These are phyloP conservation scores for Stichopus chloronotus DNA, from an alignment of 35 echinoderm and acorn worm genomes.

Conservation along the genomic window DNA sequence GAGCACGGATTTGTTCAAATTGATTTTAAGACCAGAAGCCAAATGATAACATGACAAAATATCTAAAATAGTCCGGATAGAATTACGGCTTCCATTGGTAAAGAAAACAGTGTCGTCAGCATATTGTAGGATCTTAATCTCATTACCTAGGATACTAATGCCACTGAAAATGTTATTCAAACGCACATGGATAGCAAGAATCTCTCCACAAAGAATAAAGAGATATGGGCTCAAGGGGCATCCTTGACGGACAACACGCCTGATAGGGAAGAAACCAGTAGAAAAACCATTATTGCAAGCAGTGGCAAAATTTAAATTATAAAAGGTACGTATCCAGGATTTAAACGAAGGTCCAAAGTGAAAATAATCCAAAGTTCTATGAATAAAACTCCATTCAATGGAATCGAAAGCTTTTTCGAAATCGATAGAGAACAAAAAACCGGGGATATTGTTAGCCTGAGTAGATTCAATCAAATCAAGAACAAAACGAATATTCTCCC, in stretches of 20 bases:
- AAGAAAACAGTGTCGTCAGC: conserved; percentile 35
- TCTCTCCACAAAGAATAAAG: conserved; percentile 25
- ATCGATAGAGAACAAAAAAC: conserved; percentile 47
- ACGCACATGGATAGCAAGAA: not conserved
- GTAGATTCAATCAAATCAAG: conserved; percentile 14
- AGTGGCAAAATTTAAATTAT: not conserved
- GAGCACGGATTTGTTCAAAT: not conserved
- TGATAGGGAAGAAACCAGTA: conserved; percentile 25
- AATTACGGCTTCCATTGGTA: not conserved
- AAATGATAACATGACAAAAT: not conserved
- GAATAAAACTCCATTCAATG: conserved; percentile 48
- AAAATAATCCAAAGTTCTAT: conserved; percentile 20
- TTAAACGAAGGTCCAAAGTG: conserved; percentile 23
- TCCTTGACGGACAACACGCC: not conserved
- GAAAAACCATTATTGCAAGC: conserved; percentile 28
- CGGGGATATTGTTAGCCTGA: not conserved
- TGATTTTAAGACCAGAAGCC: conserved; percentile 8
- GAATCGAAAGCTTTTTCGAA: conserved; percentile 46
- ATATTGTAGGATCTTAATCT: conserved; percentile 13
- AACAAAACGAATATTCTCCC: not conserved
- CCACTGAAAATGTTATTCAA: not conserved
- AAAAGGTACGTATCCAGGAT: not conserved
- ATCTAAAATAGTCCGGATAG: not conserved
- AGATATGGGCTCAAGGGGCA: conserved; percentile 3
- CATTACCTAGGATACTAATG: not conserved